A percentile compares a stretch with the other conserved stretches of the same genome.
Evolutionary conservation across 2,797 vertebrate genomes (phyloP).

Genomic region (Diceros bicornis): DNA sequence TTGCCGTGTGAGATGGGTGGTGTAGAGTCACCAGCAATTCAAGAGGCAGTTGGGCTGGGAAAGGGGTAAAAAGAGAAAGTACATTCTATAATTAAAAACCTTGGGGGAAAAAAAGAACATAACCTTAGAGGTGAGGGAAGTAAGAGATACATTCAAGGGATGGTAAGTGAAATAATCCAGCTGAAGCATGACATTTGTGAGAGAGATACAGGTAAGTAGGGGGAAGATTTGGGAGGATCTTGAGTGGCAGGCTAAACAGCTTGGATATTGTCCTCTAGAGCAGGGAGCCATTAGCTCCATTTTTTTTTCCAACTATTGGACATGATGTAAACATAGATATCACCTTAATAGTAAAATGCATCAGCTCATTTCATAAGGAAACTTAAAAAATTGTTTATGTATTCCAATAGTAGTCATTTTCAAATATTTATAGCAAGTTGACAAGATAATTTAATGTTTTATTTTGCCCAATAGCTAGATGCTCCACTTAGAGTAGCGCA

Average conservation of each 20-base stretch:
- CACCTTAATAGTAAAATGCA: slow-evolving; percentile 54
- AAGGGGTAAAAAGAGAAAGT: neutral
- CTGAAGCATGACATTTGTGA: neutral
- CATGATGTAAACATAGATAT: slow-evolving; percentile 33
- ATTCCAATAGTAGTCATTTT: slow-evolving; percentile 72
- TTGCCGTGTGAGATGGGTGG: neutral
- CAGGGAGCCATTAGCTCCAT: too few species aligned
- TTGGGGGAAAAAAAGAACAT: neutral
- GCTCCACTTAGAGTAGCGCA: slow-evolving; percentile 77
- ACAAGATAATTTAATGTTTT: slow-evolving; percentile 77
- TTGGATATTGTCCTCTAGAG: neutral
- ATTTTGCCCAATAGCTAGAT: slow-evolving; percentile 75
- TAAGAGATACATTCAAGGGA: neutral
- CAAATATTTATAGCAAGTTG: slow-evolving; percentile 85
- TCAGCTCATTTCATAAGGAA: slow-evolving; percentile 62
- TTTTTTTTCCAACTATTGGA: neutral
- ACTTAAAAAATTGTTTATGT: slow-evolving; percentile 60
- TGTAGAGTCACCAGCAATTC: neutral
- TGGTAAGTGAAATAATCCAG: neutral
- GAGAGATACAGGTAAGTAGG: neutral
- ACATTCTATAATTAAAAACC: neutral
- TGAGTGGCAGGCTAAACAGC: neutral
- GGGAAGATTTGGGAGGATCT: neutral
- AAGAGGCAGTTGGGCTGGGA: neutral
- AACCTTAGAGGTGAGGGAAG: neutral